A percentile compares a stretch with the other conserved stretches of the same genome.
phyloP scores from a whole-genome alignment of 2,797 vertebrate species.

The Ctenopoma multispine region DNA sequence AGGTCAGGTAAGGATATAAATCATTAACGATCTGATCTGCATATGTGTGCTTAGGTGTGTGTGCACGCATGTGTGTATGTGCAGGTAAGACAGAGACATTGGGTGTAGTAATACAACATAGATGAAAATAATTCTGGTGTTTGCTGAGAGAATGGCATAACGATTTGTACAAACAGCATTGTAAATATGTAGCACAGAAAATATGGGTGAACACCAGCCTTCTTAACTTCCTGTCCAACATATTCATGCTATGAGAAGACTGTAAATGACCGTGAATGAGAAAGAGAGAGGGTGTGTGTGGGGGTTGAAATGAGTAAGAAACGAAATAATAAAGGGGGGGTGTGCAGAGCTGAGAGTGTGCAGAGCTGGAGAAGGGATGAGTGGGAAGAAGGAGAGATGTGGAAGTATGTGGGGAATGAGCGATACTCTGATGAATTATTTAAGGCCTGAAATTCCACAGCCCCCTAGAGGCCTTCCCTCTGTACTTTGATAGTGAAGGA shows the following conservation, averaged over 20 bases:
- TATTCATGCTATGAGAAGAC: conserved; percentile 33
- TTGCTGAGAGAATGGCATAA: background rate
- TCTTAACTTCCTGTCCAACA: conserved; percentile 52
- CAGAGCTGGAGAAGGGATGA: conserved; percentile 43
- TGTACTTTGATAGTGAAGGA: conserved; percentile 60
- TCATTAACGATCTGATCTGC: conserved; percentile 65
- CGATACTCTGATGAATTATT: conserved; percentile 81
- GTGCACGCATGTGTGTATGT: background rate
- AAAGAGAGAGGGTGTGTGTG: conserved; percentile 14
- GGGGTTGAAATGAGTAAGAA: conserved; percentile 34
- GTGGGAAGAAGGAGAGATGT: conserved; percentile 58
- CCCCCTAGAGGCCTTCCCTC: conserved; percentile 66
- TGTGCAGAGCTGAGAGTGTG: conserved; percentile 12
- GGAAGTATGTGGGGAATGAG: conserved; percentile 73
- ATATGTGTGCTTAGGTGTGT: conserved; percentile 25
- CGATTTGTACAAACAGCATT: conserved; percentile 26
- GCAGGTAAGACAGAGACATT: conserved; percentile 31
- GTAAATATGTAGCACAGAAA: conserved; percentile 38
- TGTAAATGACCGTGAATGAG: conserved; percentile 45
- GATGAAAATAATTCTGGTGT: background rate
- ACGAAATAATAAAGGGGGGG: conserved; percentile 24
- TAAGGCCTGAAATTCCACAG: conserved; percentile 74
- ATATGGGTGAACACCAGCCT: conserved; percentile 23
- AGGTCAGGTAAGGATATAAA: conserved; percentile 62
- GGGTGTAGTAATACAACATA: conserved; percentile 20